Evolutionary conservation across 2,797 vertebrate genomes (phyloP), one percentile per base, ranked within the genome.

Genomic region (Falco novaeseelandiae): DNA sequence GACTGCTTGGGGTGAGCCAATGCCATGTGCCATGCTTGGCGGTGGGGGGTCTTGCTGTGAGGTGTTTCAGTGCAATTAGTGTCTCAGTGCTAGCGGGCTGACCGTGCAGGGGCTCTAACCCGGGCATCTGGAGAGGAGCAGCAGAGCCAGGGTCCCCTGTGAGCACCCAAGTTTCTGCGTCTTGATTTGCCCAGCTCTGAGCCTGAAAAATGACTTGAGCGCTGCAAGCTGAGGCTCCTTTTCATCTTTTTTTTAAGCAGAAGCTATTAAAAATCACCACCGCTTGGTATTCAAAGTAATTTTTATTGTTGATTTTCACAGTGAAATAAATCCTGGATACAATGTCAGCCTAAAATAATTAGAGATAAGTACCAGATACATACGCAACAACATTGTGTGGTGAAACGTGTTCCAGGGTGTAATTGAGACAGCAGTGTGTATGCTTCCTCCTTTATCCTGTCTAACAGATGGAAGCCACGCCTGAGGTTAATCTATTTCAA

Each of bases 261-360:
- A 65, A 62, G 2, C 22, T 3, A 8, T 25, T 29, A 49, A 88
- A 76, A 76, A 20, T 8, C 21, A 34, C 58, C 58, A 55, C 17
- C 38, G 40, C 11, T 72, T 26, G 14, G 11, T 36, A 46, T 38
- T 67, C 46, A 49, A 87, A 81, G 26, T 61, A 0, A 12, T 22
- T 89, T 96, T 96, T 96, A 93, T 96, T 97, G 74, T 8, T 49
- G 74, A 29, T 86, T 88, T 87, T 93, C 94, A 87, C 89, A 65
- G 87, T 34, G 81, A 87, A 57, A 80, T 4, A 23, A 93, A 81
- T 74, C 74, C 87, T 36, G 78, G 87, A 54, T 87, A n/a, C 71
- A 34, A 10, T 14, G 63, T 57, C 67, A 61, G 87, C 76, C 69
- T 34, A 36, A 79, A 91, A 88, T 6, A 78, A 91, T 65, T 34